A percentile compares a stretch with the other conserved stretches of the same genome.
Conservation (phyloP, 2,888 invertebrate genomes). For the Leptinotarsa juncta region DNA sequence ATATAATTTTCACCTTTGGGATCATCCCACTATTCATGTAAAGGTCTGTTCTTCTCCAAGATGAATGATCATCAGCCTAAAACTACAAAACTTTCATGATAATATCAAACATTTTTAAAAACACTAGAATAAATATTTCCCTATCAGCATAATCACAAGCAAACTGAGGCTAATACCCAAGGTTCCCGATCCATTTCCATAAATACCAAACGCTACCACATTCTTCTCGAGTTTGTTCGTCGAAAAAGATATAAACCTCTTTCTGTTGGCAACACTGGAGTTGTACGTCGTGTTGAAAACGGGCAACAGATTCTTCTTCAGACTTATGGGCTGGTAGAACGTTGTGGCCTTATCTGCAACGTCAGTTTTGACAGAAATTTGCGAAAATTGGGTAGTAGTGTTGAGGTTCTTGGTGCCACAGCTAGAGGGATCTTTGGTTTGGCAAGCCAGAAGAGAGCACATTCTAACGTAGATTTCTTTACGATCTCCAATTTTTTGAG, state of each 20-base stretch:
- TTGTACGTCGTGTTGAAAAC: conserved; percentile 43
- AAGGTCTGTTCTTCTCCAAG: too few species aligned
- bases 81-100: too few species aligned
- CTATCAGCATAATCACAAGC: neutral
- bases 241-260: conserved; percentile 24
- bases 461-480: conserved; percentile 38
- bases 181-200: conserved; percentile 26
- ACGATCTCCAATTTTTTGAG: conserved; percentile 23
- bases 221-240: conserved; percentile 30
- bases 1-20: too few species aligned
- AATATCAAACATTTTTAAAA: neutral
- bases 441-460: conserved; percentile 51
- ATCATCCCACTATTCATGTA: too few species aligned
- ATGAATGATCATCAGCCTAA: too few species aligned
- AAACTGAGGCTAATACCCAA: conserved; percentile 1
- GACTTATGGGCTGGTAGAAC: conserved; percentile 48
- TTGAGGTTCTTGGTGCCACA: conserved; percentile 47
- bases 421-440: conserved; percentile 39
- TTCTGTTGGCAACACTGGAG: conserved; percentile 31
- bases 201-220: conserved; percentile 45
- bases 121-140: neutral
- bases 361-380: conserved; percentile 45
- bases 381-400: conserved; percentile 43
- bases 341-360: conserved; percentile 30
- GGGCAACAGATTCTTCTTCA: conserved; percentile 44